phyloP scores from a whole-genome alignment of 1,140 invertebrate species.

The Neuroterus valhalla region DNA sequence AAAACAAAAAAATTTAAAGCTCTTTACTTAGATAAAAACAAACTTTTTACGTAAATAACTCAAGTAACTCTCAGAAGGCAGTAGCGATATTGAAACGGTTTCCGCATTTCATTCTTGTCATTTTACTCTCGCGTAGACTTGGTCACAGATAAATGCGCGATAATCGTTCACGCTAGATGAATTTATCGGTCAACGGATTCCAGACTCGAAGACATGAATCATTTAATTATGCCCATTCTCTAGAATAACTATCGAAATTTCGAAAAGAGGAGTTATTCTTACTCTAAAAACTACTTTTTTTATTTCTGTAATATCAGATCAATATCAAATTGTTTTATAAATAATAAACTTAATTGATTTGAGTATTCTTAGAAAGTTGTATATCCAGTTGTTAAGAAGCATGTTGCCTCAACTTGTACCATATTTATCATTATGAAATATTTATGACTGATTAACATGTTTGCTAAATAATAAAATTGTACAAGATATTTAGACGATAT shows the following conservation, averaged over 20 bases:
- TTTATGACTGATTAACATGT: too few species aligned
- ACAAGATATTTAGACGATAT: too few species aligned
- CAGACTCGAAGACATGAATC: conserved; percentile 5
- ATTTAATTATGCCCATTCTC: conserved; percentile 21
- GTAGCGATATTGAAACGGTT: conserved; percentile 25
- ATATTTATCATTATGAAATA: too few species aligned
- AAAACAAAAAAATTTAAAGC: not conserved
- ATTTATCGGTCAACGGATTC: conserved; percentile 51
- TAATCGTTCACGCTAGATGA: conserved; percentile 47
- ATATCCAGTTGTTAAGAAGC: too few species aligned
- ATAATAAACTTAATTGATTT: too few species aligned
- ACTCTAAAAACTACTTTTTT: too few species aligned
- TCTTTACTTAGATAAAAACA: conserved; percentile 12
- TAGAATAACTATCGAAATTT: conserved; percentile 12
- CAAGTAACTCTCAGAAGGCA: conserved; percentile 12
- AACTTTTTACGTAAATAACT: conserved; percentile 4
- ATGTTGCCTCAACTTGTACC: too few species aligned
- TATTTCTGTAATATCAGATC: too few species aligned
- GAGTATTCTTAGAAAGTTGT: too few species aligned
- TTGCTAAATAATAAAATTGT: too few species aligned
- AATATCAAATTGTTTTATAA: too few species aligned
- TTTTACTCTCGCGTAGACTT: not conserved
- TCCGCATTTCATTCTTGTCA: conserved; percentile 20
- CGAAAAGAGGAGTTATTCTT: not conserved
- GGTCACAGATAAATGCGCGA: conserved; percentile 28